Conservation (phyloP, 2,888 invertebrate species). For the Melieria omissa region DNA sequence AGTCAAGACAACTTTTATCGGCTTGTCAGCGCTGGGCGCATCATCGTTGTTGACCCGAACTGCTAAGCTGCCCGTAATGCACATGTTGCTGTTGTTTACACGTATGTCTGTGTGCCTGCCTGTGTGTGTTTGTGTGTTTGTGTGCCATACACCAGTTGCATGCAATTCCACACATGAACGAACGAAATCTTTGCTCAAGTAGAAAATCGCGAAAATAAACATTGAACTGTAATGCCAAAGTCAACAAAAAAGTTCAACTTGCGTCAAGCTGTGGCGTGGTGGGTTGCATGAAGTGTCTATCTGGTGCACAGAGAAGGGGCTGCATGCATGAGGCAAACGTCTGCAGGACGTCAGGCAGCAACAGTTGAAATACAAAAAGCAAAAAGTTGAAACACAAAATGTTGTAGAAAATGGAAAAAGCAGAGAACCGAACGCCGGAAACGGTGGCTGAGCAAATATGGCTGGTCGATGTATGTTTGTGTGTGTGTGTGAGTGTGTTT, state of each 20-base stretch:
- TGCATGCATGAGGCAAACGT: not conserved
- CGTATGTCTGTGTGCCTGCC: not conserved
- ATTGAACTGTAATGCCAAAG: constrained; percentile 62
- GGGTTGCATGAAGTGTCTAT: not conserved
- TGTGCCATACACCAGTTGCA: constrained; percentile 18
- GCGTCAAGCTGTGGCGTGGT: constrained; percentile 6
- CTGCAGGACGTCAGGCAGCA: not conserved
- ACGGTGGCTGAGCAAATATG: too few relatives aligned
- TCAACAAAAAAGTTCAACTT: constrained; percentile 49
- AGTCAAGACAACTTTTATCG: too few relatives aligned
- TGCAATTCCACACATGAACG: constrained; percentile 6
- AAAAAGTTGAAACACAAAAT: constrained; percentile 6
- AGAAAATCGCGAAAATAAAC: constrained; percentile 63
- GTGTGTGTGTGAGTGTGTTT: too few relatives aligned
- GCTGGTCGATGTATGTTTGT: too few relatives aligned
- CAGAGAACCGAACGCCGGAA: too few relatives aligned
- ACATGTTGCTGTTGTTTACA: constrained; percentile 33
- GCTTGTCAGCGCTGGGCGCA: too few relatives aligned
- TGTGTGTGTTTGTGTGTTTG: not conserved
- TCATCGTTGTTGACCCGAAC: not conserved
- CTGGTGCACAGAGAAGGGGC: not conserved
- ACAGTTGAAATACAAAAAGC: constrained; percentile 16
- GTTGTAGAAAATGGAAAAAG: not conserved
- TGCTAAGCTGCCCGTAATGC: constrained; percentile 18
- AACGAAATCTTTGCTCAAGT: constrained; percentile 22